Percentiles rank a stretch among this genome's conserved stretches.
Conservation (phyloP, 2,113 vertebrate species). For the Pipa parva region DNA sequence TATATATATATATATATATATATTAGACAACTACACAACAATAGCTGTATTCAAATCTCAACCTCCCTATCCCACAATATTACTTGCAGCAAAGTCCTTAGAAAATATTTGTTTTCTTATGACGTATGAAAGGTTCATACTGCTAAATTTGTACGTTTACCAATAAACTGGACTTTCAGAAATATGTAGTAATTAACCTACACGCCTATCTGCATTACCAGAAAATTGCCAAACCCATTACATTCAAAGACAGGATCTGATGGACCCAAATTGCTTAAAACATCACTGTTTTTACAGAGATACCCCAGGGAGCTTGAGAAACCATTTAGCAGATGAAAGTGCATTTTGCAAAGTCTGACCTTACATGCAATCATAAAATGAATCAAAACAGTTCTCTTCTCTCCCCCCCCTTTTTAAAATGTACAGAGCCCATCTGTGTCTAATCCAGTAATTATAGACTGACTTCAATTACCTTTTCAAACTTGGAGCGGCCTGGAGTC, state of each 20-base stretch:
- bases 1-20: too few relatives aligned
- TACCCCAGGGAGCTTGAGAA: slow-evolving; percentile 73
- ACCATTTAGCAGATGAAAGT: slow-evolving; percentile 85
- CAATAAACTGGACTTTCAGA: slow-evolving; percentile 43
- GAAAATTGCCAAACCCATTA: slow-evolving; percentile 68
- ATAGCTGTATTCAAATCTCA: too few relatives aligned
- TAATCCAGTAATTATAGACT: slow-evolving; percentile 85
- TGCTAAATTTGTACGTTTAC: neutral
- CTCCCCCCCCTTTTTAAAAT: slow-evolving; percentile 59
- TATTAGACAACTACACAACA: too few relatives aligned
- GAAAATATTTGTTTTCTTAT: neutral
- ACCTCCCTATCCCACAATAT: neutral
- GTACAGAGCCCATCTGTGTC: slow-evolving; percentile 80
- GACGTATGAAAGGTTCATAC: neutral
- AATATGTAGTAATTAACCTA: slow-evolving; percentile 77
- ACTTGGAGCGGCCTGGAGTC: slow-evolving; percentile 77
- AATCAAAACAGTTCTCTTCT: slow-evolving; percentile 73
- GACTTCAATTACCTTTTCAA: slow-evolving; percentile 85
- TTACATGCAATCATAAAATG: slow-evolving; percentile 84
- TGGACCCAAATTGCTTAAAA: slow-evolving; percentile 80
- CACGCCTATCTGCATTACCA: slow-evolving; percentile 73
- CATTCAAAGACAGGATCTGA: slow-evolving; percentile 76
- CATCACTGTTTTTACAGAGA: slow-evolving; percentile 77
- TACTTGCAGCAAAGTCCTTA: neutral
- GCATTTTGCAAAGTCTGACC: slow-evolving; percentile 81